Evolutionary conservation across 2,888 invertebrate genomes (phyloP).

Genomic region (Chalcosyrphus nemorum): DNA sequence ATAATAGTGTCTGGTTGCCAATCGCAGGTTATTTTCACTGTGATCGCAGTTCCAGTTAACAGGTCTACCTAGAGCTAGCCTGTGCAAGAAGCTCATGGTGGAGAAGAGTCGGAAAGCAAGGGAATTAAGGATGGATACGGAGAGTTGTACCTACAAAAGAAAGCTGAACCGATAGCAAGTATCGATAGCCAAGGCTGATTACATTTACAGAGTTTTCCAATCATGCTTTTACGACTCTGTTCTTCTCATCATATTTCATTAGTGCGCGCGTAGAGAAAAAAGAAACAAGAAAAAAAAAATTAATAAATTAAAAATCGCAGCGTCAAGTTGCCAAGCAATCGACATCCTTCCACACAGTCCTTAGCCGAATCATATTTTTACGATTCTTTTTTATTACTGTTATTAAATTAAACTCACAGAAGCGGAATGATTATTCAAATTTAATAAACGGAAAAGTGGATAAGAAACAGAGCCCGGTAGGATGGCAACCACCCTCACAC

Average conservation of each 20-base stretch:
- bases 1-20: too few species aligned
- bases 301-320: conserved; percentile 41
- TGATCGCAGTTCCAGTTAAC: too few species aligned
- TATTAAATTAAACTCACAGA: conserved; percentile 65
- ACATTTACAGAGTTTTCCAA: neutral
- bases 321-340: neutral
- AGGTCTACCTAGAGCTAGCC: too few species aligned
- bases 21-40: too few species aligned
- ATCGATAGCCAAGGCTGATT: neutral
- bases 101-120: too few species aligned
- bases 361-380: conserved; percentile 38
- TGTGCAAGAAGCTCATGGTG: too few species aligned
- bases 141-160: too few species aligned
- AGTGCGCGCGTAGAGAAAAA: neutral
- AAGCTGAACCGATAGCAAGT: neutral
- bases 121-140: too few species aligned
- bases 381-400: conserved; percentile 61
- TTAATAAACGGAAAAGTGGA: conserved; percentile 60
- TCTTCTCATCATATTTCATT: neutral
- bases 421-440: conserved; percentile 69
- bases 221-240: neutral
- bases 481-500: neutral
- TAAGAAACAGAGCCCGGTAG: conserved; percentile 1
- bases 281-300: conserved; percentile 10
- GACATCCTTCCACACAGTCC: neutral